Evolutionary conservation across 2,113 vertebrate genomes (phyloP), one percentile per base, ranked within the genome.

Genomic region (Triplophysa tibetana): DNA sequence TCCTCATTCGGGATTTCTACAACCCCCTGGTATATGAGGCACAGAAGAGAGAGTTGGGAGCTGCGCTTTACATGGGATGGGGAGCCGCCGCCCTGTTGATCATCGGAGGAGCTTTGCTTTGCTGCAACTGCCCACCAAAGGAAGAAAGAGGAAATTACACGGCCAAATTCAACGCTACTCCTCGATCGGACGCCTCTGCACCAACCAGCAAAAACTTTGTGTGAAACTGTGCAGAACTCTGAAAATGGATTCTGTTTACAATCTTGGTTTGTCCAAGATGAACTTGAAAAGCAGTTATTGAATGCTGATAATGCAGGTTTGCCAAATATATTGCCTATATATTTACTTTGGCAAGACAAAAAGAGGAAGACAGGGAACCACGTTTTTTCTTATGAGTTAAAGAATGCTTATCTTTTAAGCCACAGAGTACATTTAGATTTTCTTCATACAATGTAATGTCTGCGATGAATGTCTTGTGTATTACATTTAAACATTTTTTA

Each of bases 21-120:
- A 94, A 82, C 86, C 91, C 92, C 0, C 0, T 93, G 17, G 0
- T 89, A 65, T 0, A 74, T 58, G 19, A 23, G 0, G 78, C 88
- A 43, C 90, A 92, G 87, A 93, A 93, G 88, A 88, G 85, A 43
- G 93, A 94, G 83, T 52, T 94, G 66, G 93, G 93, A 0, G 91
- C 92, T 0, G 70, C 91, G 0, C 87, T 94, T 4, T 94, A 90
- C 87, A 92, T 94, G 8, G 93, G 92, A 0, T 94, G 92, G 92
- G 92, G 87, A 0, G 88, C 92, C 0, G 48, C 85, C 1, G 93
- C 88, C 16, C 81, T 94, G 69, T 78, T 94, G 87, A 78, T 93
- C 58, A 90, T 93, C 0, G 93, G 91, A 70, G 93, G 93, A 0
- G 90, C 58, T n/a, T 69, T 94, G 83, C 90, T 94, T 60, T 94